phyloP scores from a whole-genome alignment of 2,113 vertebrate genomes.

The Acanthisitta chloris region DNA sequence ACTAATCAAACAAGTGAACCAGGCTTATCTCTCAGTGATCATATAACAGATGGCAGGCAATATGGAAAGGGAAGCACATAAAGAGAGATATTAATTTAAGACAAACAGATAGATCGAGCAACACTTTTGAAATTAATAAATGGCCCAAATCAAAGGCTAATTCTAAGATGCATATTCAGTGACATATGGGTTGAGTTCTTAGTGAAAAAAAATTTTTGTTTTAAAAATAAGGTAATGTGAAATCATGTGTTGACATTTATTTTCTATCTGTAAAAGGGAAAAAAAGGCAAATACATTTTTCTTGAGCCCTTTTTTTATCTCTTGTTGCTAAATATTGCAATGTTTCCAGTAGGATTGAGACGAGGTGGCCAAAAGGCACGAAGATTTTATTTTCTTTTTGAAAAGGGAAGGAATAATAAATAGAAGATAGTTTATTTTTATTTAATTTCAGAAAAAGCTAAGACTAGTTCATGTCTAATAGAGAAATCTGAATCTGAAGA shows the following conservation, averaged over 20 bases:
- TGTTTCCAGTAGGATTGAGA: not conserved
- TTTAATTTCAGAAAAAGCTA: not conserved
- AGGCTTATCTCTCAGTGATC: not conserved
- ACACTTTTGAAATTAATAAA: constrained; percentile 14
- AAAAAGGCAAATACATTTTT: not conserved
- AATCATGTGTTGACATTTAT: not conserved
- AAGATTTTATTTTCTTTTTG: not conserved
- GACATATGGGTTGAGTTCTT: not conserved
- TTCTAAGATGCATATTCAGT: constrained; percentile 15
- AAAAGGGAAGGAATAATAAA: not conserved
- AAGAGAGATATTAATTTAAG: constrained; percentile 43
- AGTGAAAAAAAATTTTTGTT: not conserved
- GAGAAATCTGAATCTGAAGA: not conserved
- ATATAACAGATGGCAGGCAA: constrained; percentile 26
- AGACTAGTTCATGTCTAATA: not conserved
- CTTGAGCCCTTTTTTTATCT: not conserved
- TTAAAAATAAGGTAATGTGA: not conserved
- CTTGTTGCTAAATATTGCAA: not conserved
- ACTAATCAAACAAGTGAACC: not conserved
- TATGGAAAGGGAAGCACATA: constrained; percentile 4
- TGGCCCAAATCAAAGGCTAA: not conserved
- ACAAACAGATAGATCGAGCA: constrained; percentile 26
- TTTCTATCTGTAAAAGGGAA: not conserved
- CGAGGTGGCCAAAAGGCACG: not conserved
- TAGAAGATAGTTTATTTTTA: not conserved